Conservation (phyloP, 2,797 vertebrate species). For the Cyclura pinguis region DNA sequence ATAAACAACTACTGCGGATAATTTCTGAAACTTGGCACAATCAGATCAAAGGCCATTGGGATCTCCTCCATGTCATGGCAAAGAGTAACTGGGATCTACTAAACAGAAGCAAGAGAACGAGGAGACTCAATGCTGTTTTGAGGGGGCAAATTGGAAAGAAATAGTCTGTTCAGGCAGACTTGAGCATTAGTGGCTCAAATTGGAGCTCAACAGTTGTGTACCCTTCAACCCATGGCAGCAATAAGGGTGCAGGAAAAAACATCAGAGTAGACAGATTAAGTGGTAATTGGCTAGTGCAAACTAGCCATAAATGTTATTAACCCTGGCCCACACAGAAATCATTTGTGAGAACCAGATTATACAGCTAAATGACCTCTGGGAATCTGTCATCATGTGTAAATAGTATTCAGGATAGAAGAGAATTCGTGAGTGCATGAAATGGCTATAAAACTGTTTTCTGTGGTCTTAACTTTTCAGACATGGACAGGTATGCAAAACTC, state of each 20-base stretch:
- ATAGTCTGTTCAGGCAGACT: neutral
- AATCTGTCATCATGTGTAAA: neutral
- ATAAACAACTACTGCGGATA: constrained; percentile 41
- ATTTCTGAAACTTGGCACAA: constrained; percentile 17
- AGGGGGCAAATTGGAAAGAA: neutral
- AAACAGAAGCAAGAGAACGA: constrained; percentile 17
- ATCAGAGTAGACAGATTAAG: neutral
- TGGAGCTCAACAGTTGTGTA: neutral
- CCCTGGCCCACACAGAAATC: neutral
- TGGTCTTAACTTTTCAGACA: too few relatives aligned
- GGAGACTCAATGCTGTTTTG: neutral
- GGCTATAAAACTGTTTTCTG: too few relatives aligned
- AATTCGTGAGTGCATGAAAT: too few relatives aligned
- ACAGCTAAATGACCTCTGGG: neutral
- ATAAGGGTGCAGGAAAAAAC: neutral
- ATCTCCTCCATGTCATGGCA: neutral
- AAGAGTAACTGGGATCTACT: neutral
- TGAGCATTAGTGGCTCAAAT: neutral
- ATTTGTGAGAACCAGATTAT: neutral
- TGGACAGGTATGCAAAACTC: too few relatives aligned
- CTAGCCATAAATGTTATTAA: neutral
- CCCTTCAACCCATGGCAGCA: neutral
- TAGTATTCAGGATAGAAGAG: too few relatives aligned
- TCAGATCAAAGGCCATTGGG: constrained; percentile 10
- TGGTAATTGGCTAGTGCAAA: neutral